Base-by-base conservation (phyloP, 2,888 invertebrate genomes). In the Zygogramma bicolorata region DNA sequence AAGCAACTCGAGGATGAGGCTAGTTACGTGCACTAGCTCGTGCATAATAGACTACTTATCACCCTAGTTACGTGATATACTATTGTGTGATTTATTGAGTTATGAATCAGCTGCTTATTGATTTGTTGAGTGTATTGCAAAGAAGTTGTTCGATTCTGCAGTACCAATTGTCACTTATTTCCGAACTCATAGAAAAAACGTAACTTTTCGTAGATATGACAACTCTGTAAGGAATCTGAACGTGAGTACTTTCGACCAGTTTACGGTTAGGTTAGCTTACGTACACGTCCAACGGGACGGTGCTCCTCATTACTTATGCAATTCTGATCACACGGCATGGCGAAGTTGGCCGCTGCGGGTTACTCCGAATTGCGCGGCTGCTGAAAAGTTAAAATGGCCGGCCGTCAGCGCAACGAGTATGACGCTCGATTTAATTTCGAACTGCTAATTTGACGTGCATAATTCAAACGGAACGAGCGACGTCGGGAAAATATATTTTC, bases 371-470 rank as follows among this genome's bases (percentile, higher is more conserved):
- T 63, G 62, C 42, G 49, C 18, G 63, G 22, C 62, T 53, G 49
- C 53, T 68, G 31, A 72, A 72, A 68, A 65, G 63, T 72, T 68
- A 68, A 72, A 68, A 65, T 65, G 61, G 65, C 38, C 59, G 68
- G 68, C 22, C 65, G 65, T 68, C 42, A 68, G 49, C 60, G 65
- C n/a, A 60, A 40, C 40, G 42, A 38, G 62, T 61, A 57, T 40
- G 66, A 70, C 59, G 70, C 66, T 66, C 72, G 53, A 65, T 68
- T 72, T 68, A 68, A 72, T 72, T 65, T 60, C 20, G 29, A 59
- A 42, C 72, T 61, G 68, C 65, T 72, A 72, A 72, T 72, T 63
- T 68, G 68, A 61, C 60, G 49, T 72, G 22, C 60, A 72, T 72
- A 65, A 72, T 72, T 72, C 71, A 72, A 66, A 57, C 22, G 66